These are phyloP conservation scores for Bombus confusus DNA, from an alignment of 1,140 invertebrate species.

Conservation along the genomic window DNA sequence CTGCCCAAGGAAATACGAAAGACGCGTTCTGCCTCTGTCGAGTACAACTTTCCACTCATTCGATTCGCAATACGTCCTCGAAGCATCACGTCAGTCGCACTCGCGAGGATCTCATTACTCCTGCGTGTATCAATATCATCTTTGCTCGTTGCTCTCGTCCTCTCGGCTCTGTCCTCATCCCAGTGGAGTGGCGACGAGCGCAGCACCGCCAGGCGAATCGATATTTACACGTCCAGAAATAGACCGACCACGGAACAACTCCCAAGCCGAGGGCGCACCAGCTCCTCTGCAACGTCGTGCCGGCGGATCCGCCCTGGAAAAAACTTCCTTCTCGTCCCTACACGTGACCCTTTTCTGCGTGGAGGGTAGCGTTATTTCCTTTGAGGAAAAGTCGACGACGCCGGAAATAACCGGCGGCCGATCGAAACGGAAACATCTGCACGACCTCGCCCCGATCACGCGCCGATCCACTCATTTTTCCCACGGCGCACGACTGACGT, in stretches of 20 bases:
- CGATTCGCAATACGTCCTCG: background rate
- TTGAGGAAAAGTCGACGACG: background rate
- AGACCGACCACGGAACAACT: constrained; percentile 66
- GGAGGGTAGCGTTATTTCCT: background rate
- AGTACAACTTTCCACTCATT: background rate
- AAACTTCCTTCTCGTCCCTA: constrained; percentile 39
- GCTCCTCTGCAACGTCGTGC: constrained; percentile 49
- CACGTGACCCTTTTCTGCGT: constrained; percentile 13
- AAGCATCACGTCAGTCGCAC: background rate
- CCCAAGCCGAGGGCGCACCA: constrained; percentile 41
- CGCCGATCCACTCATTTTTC: background rate
- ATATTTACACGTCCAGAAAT: constrained; percentile 77
- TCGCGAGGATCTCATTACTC: background rate
- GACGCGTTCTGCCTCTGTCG: background rate
- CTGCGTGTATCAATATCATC: constrained; percentile 20
- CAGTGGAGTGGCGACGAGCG: constrained; percentile 29
- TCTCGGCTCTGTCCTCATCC: background rate
- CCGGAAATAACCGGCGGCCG: constrained; percentile 31
- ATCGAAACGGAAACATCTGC: constrained; percentile 17
- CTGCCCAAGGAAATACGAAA: background rate
- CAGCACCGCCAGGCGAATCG: constrained; percentile 66
- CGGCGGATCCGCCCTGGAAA: constrained; percentile 30
- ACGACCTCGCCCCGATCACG: constrained; percentile 30
- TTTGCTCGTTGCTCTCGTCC: constrained; percentile 15
- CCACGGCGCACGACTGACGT: background rate